Evolutionary conservation across 1,140 invertebrate genomes (phyloP).

Genomic region (Nebria ingens): DNA sequence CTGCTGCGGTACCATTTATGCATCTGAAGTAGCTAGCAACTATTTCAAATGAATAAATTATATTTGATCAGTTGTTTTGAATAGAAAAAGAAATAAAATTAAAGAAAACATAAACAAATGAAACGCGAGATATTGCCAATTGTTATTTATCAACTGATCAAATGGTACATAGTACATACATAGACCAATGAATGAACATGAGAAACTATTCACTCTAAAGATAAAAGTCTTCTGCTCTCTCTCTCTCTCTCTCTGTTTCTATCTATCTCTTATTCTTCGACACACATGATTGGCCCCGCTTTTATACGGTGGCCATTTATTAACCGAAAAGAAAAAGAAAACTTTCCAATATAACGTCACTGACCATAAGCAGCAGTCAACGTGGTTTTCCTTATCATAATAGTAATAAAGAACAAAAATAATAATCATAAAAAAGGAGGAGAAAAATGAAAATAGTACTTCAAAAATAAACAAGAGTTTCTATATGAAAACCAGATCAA

Average conservation of each 20-base stretch:
- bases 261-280: too few relatives aligned
- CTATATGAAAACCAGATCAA: neutral
- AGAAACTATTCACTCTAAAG: slow-evolving; percentile 5
- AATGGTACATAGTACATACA: neutral
- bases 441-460: neutral
- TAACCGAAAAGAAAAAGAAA: slow-evolving; percentile 1
- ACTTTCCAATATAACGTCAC: neutral
- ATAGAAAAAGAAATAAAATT: too few relatives aligned
- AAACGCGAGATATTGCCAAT: neutral
- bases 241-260: slow-evolving; percentile 6
- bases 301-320: slow-evolving; percentile 2
- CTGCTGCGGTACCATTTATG: neutral
- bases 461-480: slow-evolving; percentile 5
- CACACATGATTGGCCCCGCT: neutral
- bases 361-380: neutral
- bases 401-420: neutral
- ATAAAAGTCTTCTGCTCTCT: slow-evolving; percentile 6
- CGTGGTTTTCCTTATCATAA: too few relatives aligned
- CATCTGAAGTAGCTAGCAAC: neutral
- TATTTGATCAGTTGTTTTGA: too few relatives aligned
- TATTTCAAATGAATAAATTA: neutral
- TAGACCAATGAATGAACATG: neutral
- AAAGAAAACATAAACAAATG: too few relatives aligned
- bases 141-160: neutral
- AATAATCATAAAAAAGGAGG: neutral